A percentile compares a stretch with the other conserved stretches of the same genome.
Evolutionary conservation across 2,113 vertebrate species (phyloP).

Genomic region (Lycocorax pyrrhopterus): DNA sequence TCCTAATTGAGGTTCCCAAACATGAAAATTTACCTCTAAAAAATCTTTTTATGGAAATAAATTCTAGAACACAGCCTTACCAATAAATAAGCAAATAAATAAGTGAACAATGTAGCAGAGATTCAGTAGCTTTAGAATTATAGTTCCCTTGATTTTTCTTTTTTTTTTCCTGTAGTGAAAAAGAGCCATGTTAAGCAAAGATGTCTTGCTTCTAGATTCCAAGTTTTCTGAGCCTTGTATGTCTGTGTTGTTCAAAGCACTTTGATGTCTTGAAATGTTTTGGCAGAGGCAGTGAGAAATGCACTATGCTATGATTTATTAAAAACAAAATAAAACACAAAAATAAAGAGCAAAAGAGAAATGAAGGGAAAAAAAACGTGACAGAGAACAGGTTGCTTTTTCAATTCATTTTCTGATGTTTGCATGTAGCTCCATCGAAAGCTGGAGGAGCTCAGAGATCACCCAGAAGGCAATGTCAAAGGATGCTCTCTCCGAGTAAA

Average conservation of each 20-base stretch:
- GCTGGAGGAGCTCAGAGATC: constrained; percentile 79
- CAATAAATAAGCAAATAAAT: background rate
- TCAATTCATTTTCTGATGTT: constrained; percentile 79
- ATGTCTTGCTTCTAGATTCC: background rate
- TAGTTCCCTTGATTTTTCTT: background rate
- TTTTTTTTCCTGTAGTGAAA: background rate
- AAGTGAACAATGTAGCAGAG: background rate
- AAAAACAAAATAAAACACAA: background rate
- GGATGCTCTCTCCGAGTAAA: constrained; percentile 78
- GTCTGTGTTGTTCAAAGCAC: constrained; percentile 34
- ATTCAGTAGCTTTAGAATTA: background rate
- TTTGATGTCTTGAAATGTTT: constrained; percentile 60
- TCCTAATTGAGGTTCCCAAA: background rate
- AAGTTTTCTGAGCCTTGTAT: constrained; percentile 22
- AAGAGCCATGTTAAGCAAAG: constrained; percentile 13
- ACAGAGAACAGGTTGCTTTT: constrained; percentile 71
- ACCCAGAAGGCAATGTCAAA: constrained; percentile 77
- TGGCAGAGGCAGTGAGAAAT: constrained; percentile 73
- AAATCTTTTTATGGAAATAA: constrained; percentile 2
- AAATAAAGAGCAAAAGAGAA: constrained; percentile 8
- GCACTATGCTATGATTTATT: constrained; percentile 58
- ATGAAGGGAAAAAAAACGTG: background rate
- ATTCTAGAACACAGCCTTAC: background rate
- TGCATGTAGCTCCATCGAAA: constrained; percentile 78
- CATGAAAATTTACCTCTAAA: background rate